Conservation (phyloP, 1,140 invertebrate genomes). For the Parapsyche elsis region DNA sequence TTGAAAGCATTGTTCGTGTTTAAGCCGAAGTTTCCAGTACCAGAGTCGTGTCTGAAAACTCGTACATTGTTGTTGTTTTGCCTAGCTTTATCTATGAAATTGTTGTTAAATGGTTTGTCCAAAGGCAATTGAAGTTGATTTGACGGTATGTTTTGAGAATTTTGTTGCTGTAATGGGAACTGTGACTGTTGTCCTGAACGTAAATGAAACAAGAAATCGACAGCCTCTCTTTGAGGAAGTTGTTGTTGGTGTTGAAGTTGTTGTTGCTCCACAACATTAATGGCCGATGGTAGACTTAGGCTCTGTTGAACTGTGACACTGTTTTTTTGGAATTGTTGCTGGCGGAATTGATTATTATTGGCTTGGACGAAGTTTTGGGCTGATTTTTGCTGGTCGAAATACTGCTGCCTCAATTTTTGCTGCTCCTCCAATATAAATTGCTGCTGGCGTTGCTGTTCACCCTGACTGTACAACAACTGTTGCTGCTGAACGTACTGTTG, state of each 20-base stretch:
- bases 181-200: conserved; percentile 60
- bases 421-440: conserved; percentile 64
- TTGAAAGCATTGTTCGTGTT: conserved; percentile 57
- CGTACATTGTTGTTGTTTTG: conserved; percentile 61
- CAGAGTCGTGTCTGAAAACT: conserved; percentile 64
- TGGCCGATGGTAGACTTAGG: conserved; percentile 62
- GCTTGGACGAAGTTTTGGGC: conserved; percentile 57
- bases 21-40: conserved; percentile 70
- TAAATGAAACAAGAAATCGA: conserved; percentile 65
- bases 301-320: conserved; percentile 66
- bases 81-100: conserved; percentile 23
- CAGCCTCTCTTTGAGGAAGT: conserved; percentile 64
- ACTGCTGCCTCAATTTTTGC: conserved; percentile 55
- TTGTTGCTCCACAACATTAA: conserved; percentile 59
- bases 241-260: too few species aligned
- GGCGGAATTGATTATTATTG: conserved; percentile 47
- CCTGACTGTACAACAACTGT: conserved; percentile 54
- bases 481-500: conserved; percentile 71
- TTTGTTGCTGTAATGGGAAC: conserved; percentile 62
- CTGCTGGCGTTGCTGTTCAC: conserved; percentile 63
- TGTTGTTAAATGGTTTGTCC: conserved; percentile 52
- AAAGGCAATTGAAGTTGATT: conserved; percentile 55
- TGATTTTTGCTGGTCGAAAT: conserved; percentile 59
- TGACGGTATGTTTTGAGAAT: conserved; percentile 67
- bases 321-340: conserved; percentile 51